Conservation (phyloP, 2,888 invertebrate genomes). For the Melipona bicolor region DNA sequence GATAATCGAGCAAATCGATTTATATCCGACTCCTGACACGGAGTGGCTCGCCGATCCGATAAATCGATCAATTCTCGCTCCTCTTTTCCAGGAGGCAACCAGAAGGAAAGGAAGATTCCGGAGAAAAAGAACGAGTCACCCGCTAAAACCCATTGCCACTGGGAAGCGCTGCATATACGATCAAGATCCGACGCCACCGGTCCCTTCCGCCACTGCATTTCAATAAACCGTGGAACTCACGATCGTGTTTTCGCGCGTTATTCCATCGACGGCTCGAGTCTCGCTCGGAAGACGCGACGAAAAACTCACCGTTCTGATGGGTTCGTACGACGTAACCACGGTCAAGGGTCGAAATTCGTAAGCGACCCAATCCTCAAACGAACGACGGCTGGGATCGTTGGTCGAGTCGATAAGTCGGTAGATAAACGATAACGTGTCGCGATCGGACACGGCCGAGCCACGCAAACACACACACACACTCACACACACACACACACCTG, state of each 20-base stretch:
- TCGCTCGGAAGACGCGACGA: slow-evolving; percentile 3
- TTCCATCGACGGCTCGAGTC: slow-evolving; percentile 16
- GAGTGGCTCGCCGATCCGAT: slow-evolving; percentile 24
- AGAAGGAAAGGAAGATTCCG: not conserved
- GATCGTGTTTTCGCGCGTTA: slow-evolving; percentile 67
- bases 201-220: slow-evolving; percentile 71
- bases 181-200: slow-evolving; percentile 27
- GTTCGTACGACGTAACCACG: not conserved
- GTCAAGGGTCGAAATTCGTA: not conserved
- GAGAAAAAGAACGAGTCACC: not conserved
- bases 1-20: slow-evolving; percentile 64
- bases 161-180: slow-evolving; percentile 8
- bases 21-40: slow-evolving; percentile 42
- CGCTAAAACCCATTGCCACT: not conserved
- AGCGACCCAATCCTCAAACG: slow-evolving; percentile 30
- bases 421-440: slow-evolving; percentile 37
- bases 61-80: slow-evolving; percentile 43
- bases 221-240: slow-evolving; percentile 80
- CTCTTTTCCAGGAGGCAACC: not conserved
- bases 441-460: slow-evolving; percentile 21
- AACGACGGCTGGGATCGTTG: slow-evolving; percentile 7
- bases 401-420: slow-evolving; percentile 30
- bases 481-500: slow-evolving; percentile 53
- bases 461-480: slow-evolving; percentile 45
- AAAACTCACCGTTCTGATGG: not conserved